phyloP scores from a whole-genome alignment of 2,888 invertebrate genomes.

The Sphecodes monilicornis region DNA sequence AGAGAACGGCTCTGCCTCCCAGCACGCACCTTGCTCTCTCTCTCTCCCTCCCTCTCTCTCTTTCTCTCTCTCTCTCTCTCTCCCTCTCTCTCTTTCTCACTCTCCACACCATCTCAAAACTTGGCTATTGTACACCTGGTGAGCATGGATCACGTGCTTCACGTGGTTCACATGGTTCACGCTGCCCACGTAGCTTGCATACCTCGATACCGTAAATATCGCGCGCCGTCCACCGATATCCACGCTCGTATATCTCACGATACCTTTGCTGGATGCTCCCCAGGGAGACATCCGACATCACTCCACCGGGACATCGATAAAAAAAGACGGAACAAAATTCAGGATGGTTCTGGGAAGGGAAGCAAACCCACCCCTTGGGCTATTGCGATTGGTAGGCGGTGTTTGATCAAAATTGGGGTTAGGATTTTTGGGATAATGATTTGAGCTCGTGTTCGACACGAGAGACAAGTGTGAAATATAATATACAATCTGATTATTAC shows the following conservation, averaged over 20 bases:
- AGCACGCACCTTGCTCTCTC: not conserved
- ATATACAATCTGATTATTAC: no score
- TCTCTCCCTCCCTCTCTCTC: not conserved
- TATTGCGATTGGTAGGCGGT: not conserved
- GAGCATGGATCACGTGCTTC: not conserved
- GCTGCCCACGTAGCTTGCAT: slow-evolving; percentile 40
- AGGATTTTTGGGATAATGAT: not conserved
- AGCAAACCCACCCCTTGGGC: not conserved
- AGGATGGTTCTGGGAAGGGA: not conserved
- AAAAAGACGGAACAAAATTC: not conserved
- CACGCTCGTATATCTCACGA: slow-evolving; percentile 59
- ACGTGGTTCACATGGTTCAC: not conserved
- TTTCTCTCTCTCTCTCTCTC: not conserved
- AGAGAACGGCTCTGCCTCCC: not conserved
- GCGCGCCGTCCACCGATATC: slow-evolving; percentile 56
- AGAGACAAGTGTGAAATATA: not conserved
- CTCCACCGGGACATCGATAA: not conserved
- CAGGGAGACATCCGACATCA: slow-evolving; percentile 31
- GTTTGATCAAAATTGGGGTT: not conserved
- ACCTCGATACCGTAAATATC: slow-evolving; percentile 66
- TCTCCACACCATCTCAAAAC: slow-evolving; percentile 8
- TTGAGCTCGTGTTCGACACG: not conserved
- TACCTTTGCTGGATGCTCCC: slow-evolving; percentile 35
- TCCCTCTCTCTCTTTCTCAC: not conserved
- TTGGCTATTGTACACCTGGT: slow-evolving; percentile 43